phyloP scores from a whole-genome alignment of 2,888 invertebrate species.

The Petrolisthes cinctipes region DNA sequence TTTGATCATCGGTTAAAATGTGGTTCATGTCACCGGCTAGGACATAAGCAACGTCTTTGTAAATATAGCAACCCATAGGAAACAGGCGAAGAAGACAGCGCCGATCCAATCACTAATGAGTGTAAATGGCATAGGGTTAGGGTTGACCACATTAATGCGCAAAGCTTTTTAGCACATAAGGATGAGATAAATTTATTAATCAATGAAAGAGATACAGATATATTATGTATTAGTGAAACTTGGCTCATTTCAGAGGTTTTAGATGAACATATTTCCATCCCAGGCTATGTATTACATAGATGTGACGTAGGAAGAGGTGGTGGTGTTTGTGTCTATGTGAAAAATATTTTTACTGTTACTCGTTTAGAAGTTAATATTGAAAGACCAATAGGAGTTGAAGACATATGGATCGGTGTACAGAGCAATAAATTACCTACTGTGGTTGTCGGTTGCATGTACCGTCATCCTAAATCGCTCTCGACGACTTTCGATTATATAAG shows the following conservation, averaged over 20 bases:
- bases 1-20: background rate
- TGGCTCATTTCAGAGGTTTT: background rate
- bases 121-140: background rate
- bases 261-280: background rate
- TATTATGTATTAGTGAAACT: too few relatives aligned
- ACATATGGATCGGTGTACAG: too few relatives aligned
- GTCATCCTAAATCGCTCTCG: background rate
- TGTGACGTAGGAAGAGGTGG: background rate
- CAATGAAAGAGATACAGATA: too few relatives aligned
- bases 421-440: too few relatives aligned
- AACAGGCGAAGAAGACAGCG: constrained; percentile 8
- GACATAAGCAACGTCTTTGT: background rate
- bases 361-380: background rate
- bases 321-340: constrained; percentile 10
- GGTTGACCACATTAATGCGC: background rate
- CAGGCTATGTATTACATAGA: background rate
- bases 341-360: too few relatives aligned
- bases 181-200: constrained; percentile 2
- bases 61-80: too few relatives aligned
- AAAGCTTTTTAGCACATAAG: background rate
- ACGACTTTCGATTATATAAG: background rate
- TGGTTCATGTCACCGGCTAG: background rate
- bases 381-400: background rate
- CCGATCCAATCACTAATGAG: background rate
- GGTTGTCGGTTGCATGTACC: background rate